Evolutionary conservation across 2,797 vertebrate genomes (phyloP).

Genomic region (Eidolon dupreanum): DNA sequence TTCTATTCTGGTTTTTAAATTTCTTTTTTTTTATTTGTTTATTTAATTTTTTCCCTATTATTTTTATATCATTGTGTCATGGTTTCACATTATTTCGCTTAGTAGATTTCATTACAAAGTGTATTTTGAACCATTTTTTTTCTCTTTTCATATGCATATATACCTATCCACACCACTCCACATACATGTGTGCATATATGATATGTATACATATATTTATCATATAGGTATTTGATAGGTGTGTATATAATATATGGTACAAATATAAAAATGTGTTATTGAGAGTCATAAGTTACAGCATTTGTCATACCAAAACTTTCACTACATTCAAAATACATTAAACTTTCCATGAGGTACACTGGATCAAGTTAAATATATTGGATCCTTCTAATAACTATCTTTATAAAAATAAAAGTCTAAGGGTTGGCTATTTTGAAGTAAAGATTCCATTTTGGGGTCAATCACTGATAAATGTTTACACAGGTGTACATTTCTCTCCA

Average conservation of each 20-base stretch:
- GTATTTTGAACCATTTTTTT: background rate
- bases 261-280: background rate
- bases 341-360: background rate
- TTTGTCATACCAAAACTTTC: background rate
- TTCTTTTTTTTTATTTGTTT: background rate
- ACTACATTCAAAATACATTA: background rate
- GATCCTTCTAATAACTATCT: background rate
- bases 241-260: background rate
- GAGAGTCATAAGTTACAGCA: background rate
- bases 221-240: background rate
- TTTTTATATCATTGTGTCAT: background rate
- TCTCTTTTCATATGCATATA: background rate
- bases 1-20: background rate
- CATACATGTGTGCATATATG: background rate
- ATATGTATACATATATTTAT: background rate
- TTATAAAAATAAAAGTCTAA: background rate
- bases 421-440: background rate
- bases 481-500: background rate
- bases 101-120: conserved; percentile 9
- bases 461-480: background rate
- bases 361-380: background rate
- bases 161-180: background rate
- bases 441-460: background rate
- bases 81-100: background rate
- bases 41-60: background rate